Evolutionary conservation across 2,888 invertebrate species (phyloP), one percentile per base, ranked within the genome.

Genomic region (Griposia aprilina): DNA sequence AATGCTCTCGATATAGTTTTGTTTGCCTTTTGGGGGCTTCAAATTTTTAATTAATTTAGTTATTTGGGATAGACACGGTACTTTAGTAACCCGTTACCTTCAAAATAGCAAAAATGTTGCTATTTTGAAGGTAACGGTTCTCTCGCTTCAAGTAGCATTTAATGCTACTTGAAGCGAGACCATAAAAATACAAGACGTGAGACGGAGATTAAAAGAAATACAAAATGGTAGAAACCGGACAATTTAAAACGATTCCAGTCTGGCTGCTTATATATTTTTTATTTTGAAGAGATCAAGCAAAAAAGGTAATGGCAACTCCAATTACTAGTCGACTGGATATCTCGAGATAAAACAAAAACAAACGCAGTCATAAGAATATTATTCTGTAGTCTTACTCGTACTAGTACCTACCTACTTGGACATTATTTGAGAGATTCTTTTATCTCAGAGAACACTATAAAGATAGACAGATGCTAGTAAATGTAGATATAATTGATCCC

Each of bases 201-300:
- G 17, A 26, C 48, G 13, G 74, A 50, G n/a, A 50, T 65, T 57
- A 20, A 41, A 65, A 52, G 8, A 78, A 45, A 48, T 2, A 76
- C 30, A n/a, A 60, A 78, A 55, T 30, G 2, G 50, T 55, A 48
- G 23, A 78, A 78, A 83, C 79, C 67, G 67, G 84, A 57, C 4
- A 41, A 23, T 60, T n/a, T n/a, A n/a, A 66, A 23, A 66, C 30
- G 30, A 63, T 45, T 36, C 55, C 62, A 67, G 62, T 50, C 30
- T 48, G 15, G 41, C 57, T 30, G n/a, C 2, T 30, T 63, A 1
- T 8, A 26, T 10, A 50, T 0, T 50, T 71, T 72, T 62, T 83
- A 48, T 78, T 78, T 66, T 78, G 23, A 13, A 15, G 36, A 69
- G 20, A 67, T 48, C 10, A 23, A 52, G 36, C 50, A 75, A 83